Conservation (phyloP, 30 jellyfish, hydroid and myxozoan genomes). For the Aurelia aurita region DNA sequence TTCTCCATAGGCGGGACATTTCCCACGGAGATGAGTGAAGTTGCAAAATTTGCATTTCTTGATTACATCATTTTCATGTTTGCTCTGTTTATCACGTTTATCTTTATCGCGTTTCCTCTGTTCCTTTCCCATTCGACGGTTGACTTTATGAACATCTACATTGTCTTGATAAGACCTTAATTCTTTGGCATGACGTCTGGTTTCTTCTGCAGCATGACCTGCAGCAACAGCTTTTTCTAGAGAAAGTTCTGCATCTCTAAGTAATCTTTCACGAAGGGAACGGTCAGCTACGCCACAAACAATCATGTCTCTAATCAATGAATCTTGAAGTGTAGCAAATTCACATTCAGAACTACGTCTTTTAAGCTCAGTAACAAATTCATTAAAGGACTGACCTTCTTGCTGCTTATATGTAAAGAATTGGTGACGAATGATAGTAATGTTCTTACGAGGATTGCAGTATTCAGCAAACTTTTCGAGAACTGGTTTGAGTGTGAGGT, state of each 20-base stretch:
- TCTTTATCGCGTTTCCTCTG: conserved; percentile 38
- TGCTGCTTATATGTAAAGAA: conserved; percentile 44
- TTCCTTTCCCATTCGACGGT: conserved; percentile 42
- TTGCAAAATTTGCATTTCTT: conserved; percentile 17
- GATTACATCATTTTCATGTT: background rate
- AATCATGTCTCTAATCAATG: conserved; percentile 31
- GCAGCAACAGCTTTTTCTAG: conserved; percentile 51
- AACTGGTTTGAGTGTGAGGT: conserved; percentile 26
- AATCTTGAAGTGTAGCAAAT: conserved; percentile 43
- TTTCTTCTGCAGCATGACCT: conserved; percentile 67
- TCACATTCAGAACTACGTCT: conserved; percentile 56
- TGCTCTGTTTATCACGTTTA: conserved; percentile 32
- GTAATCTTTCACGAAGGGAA: conserved; percentile 28
- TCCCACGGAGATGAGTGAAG: conserved; percentile 42
- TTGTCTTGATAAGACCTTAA: conserved; percentile 35
- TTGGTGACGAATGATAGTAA: conserved; percentile 36
- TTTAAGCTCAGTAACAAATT: conserved; percentile 57
- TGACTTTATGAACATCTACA: conserved; percentile 43
- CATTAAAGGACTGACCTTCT: conserved; percentile 59
- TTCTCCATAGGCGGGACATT: conserved; percentile 39
- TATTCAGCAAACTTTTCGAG: conserved; percentile 44
- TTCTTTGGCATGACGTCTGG: conserved; percentile 61
- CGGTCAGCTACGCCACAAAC: conserved; percentile 44
- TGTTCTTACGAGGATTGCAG: conserved; percentile 55
- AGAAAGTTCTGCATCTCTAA: conserved; percentile 38